Conservation (phyloP, 2,888 invertebrate species). For the Hecatera dysodea region DNA sequence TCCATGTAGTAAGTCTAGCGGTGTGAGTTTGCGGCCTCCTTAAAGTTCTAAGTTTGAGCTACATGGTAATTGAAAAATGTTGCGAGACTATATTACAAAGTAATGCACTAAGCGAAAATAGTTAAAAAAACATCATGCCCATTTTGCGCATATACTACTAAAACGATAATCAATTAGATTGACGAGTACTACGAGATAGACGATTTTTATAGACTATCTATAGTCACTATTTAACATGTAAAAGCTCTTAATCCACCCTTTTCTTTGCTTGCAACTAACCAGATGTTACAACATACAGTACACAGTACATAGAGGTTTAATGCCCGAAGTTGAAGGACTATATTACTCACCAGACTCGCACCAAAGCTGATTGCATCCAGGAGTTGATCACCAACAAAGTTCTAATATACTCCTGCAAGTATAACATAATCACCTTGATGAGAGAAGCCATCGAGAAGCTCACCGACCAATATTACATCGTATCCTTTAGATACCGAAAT, state of each 20-base stretch:
- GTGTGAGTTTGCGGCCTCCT: too few relatives aligned
- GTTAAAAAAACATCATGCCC: neutral
- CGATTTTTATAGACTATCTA: slow-evolving; percentile 4
- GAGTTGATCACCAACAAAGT: neutral
- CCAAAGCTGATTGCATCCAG: slow-evolving; percentile 3
- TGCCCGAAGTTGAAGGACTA: slow-evolving; percentile 13
- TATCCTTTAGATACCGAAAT: neutral
- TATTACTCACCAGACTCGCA: neutral
- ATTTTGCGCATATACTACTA: neutral
- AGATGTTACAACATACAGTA: neutral
- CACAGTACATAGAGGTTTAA: slow-evolving; percentile 24
- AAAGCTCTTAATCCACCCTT: slow-evolving; percentile 7
- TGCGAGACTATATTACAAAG: neutral
- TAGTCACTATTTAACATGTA: slow-evolving; percentile 10
- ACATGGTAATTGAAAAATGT: too few relatives aligned
- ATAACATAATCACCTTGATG: neutral
- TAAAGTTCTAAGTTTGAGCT: too few relatives aligned
- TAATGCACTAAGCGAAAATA: neutral
- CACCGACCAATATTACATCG: neutral
- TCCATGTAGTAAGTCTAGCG: too few relatives aligned
- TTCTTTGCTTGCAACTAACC: slow-evolving; percentile 14
- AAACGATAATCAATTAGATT: neutral
- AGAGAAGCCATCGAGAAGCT: neutral
- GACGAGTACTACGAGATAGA: neutral
- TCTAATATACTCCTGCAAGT: neutral